Percentiles rank a stretch among this genome's conserved stretches.
These are phyloP conservation scores for Branchipolynoe longqiensis DNA, from an alignment of 2,888 invertebrate genomes.

Conservation along the genomic window DNA sequence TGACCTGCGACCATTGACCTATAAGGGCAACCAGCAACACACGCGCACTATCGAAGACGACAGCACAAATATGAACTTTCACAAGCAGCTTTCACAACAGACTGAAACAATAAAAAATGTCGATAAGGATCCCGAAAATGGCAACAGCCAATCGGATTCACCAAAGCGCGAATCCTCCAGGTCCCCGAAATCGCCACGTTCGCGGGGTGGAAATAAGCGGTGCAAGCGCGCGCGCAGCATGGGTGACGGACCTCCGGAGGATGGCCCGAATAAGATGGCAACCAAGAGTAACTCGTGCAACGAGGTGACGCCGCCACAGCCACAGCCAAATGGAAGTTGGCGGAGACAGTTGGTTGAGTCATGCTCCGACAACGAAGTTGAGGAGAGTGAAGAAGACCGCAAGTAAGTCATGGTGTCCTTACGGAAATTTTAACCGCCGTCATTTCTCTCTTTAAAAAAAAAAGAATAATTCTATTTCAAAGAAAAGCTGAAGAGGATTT, in stretches of 20 bases:
- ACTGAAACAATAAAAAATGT: conserved; percentile 46
- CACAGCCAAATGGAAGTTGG: conserved; percentile 14
- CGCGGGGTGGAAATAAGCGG: conserved; percentile 56
- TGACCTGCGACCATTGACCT: not conserved
- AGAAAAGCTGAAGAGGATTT: no score
- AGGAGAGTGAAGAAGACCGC: conserved; percentile 40
- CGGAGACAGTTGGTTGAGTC: conserved; percentile 22
- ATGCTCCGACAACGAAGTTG: conserved; percentile 28
- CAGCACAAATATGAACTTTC: conserved; percentile 51
- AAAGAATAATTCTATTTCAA: no score
- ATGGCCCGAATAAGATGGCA: conserved; percentile 58
- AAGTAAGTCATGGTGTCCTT: not conserved
- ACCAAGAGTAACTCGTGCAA: conserved; percentile 33
- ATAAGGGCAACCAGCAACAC: conserved; percentile 10
- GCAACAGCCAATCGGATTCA: conserved; percentile 63
- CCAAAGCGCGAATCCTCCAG: conserved; percentile 21
- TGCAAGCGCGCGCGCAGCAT: conserved; percentile 58
- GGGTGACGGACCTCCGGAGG: conserved; percentile 61
- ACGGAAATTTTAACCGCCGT: not conserved
- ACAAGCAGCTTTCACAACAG: conserved; percentile 10
- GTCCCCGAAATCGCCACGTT: conserved; percentile 46
- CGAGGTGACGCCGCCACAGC: not conserved
- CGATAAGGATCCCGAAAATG: conserved; percentile 58
- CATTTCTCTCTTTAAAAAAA: not conserved
- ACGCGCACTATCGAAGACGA: conserved; percentile 27